Evolutionary conservation across 2,797 vertebrate species (phyloP), one percentile per base, ranked within the genome.

Genomic region (Mallotus villosus): DNA sequence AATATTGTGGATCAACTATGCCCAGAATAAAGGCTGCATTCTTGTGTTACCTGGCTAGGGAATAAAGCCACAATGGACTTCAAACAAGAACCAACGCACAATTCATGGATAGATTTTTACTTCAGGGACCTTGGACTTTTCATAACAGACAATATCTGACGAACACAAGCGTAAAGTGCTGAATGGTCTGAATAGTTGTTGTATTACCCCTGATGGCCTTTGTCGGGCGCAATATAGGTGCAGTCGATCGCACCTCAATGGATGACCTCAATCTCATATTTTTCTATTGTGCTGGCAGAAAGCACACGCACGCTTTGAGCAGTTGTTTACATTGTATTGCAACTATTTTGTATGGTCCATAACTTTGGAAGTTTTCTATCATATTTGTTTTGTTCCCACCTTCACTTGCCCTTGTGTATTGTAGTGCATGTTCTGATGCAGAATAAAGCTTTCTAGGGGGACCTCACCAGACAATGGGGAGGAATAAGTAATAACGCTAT

Each of bases 1-100:
- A 94, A 93, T 92, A 93, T 92, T 93, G 92, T 91, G 92, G 92
- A 92, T 94, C 91, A 92, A 92, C 91, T 93, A 89, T 89, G 86
- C 77, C 2, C 80, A 77, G 86, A 89, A 93, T 86, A 94, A 93
- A 92, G 87, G 91, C 84, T 51, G 84, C 87, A 91, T 94, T 94
- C 90, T 93, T 92, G 88, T 88, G 91, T 92, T 92, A 94, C 91
- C 91, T 93, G 89, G 91, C 90, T 82, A 77, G 90, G 92, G 93
- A 93, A 93, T 92, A 90, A 82, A 85, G 82, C 84, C 91, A 93
- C 92, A 93, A 93, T 91, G 89, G 91, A 89, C 89, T 89, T 92
- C 90, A 92, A 90, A 93, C 91, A 92, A 94, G 91, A 85, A 90
- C 88, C 85, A 83, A 85, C 63, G 77, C 85, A 92, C 91, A 92